Conservation (phyloP, 2,113 vertebrate genomes). For the Parus major region DNA sequence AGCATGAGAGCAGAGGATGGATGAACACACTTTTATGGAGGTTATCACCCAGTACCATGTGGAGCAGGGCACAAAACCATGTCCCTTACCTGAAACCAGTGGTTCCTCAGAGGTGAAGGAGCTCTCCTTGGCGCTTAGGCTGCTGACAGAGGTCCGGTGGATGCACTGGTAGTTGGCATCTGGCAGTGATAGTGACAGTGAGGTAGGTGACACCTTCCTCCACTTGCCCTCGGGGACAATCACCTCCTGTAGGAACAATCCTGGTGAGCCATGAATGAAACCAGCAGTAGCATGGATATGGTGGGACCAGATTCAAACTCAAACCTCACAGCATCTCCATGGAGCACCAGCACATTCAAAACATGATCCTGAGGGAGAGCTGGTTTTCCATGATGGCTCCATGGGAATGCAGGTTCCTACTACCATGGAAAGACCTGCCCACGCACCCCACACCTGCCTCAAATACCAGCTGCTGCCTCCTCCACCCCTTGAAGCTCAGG, state of each 20-base stretch:
- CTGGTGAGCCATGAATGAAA: neutral
- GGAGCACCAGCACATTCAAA: neutral
- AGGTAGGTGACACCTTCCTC: constrained; percentile 84
- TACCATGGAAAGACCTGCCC: neutral
- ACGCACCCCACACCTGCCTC: rapidly evolving
- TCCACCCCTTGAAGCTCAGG: neutral
- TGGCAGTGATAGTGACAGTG: constrained; percentile 83
- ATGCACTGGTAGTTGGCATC: constrained; percentile 75
- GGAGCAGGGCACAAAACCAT: rapidly evolving
- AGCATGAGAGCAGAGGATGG: rapidly evolving
- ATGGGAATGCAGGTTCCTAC: neutral
- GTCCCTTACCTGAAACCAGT: constrained; percentile 61
- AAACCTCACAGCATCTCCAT: neutral
- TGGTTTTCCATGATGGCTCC: neutral
- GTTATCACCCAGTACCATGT: rapidly evolving
- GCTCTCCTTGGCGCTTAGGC: constrained; percentile 78
- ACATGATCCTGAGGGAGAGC: neutral
- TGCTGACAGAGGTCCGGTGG: constrained; percentile 79
- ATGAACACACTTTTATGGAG: neutral
- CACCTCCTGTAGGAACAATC: constrained; percentile 74
- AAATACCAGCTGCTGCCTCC: neutral
- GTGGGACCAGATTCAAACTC: neutral
- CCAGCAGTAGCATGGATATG: rapidly evolving
- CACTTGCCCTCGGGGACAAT: constrained; percentile 89
- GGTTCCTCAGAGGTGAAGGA: constrained; percentile 81